A percentile compares a stretch with the other conserved stretches of the same genome.
Evolutionary conservation across 2,113 vertebrate species (phyloP).

Genomic region (Ctenomys sociabilis): DNA sequence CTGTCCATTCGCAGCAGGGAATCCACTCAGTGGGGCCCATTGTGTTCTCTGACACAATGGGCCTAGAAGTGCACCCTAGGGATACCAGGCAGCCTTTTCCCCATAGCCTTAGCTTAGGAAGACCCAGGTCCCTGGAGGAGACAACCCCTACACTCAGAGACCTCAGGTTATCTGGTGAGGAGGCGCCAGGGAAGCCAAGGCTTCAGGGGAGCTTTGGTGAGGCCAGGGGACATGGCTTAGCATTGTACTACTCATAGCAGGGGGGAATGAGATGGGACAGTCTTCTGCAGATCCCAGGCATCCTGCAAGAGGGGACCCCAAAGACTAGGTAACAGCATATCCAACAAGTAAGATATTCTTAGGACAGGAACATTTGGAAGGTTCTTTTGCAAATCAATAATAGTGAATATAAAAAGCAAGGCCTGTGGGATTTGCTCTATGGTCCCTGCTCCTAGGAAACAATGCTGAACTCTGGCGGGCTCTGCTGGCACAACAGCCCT

Average conservation of each 20-base stretch:
- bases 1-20: not conserved
- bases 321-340: not conserved
- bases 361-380: not conserved
- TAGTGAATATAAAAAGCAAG: not conserved
- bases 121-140: not conserved
- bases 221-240: not conserved
- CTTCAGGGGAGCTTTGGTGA: not conserved
- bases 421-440: not conserved
- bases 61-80: not conserved
- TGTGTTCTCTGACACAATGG: not conserved
- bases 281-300: not conserved
- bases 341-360: not conserved
- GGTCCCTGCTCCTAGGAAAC: not conserved
- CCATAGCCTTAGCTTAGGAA: not conserved
- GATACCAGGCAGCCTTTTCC: not conserved
- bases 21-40: not conserved
- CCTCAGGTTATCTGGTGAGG: not conserved
- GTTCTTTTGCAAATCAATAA: not conserved
- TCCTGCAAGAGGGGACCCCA: not conserved
- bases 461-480: not conserved
- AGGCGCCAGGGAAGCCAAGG: not conserved
- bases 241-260: not conserved
- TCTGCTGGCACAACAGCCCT: not conserved
- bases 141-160: not conserved
- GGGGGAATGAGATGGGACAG: not conserved